These are phyloP conservation scores for Glossophaga mutica DNA, from an alignment of 2,797 vertebrate species.

Conservation along the genomic window DNA sequence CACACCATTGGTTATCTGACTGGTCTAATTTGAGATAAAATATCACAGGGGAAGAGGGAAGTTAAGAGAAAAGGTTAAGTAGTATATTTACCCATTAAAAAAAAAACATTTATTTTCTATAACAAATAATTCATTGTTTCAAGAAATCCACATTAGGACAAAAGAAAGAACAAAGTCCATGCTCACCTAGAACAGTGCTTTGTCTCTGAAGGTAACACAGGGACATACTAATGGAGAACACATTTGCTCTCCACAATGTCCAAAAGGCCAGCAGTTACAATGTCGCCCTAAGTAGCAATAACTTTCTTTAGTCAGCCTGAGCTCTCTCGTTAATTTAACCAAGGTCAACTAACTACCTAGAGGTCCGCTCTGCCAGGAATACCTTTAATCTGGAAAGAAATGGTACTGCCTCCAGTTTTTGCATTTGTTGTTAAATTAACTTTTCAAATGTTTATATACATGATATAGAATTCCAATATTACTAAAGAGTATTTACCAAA, in stretches of 20 bases:
- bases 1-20: background rate
- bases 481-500: background rate
- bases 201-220: background rate
- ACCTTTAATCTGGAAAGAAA: background rate
- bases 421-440: background rate
- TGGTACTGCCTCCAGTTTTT: background rate
- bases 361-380: background rate
- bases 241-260: background rate
- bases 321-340: background rate
- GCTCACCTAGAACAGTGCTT: background rate
- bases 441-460: background rate
- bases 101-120: background rate
- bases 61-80: constrained; percentile 31
- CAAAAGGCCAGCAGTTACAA: background rate
- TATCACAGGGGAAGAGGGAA: constrained; percentile 2
- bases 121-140: constrained; percentile 26
- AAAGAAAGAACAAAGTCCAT: background rate
- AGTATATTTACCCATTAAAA: background rate
- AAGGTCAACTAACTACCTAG: background rate
- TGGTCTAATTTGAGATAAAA: constrained; percentile 46
- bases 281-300: background rate
- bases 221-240: background rate
- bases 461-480: background rate
- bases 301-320: background rate
- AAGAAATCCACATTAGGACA: background rate